Conservation (phyloP, 2,113 vertebrate species). For the Neolamprologus kungweensis region DNA sequence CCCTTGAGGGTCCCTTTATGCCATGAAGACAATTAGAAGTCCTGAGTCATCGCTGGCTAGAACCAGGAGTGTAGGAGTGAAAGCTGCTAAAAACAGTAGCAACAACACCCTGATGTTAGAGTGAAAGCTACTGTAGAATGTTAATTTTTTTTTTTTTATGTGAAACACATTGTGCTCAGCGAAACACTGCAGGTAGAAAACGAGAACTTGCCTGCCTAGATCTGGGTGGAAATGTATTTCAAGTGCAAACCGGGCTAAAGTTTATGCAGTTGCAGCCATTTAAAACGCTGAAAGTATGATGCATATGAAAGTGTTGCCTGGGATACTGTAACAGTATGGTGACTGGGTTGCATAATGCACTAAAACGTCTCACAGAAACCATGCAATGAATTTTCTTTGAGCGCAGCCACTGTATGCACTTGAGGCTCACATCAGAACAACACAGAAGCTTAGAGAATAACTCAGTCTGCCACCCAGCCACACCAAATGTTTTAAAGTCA, state of each 20-base stretch:
- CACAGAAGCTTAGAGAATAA: background rate
- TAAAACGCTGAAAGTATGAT: background rate
- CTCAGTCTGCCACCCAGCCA: background rate
- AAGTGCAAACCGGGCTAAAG: background rate
- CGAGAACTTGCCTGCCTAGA: background rate
- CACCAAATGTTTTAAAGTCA: background rate
- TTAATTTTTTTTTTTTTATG: background rate
- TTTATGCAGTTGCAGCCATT: background rate
- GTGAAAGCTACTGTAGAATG: constrained; percentile 45
- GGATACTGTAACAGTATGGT: constrained; percentile 6
- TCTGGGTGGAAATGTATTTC: background rate
- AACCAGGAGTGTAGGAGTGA: constrained; percentile 57
- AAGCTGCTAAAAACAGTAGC: constrained; percentile 55
- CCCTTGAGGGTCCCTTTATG: constrained; percentile 39
- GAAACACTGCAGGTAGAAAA: background rate
- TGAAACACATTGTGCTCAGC: background rate
- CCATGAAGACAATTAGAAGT: constrained; percentile 56
- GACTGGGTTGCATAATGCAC: background rate
- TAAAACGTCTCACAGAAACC: background rate
- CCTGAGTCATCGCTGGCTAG: constrained; percentile 55
- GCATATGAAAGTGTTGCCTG: constrained; percentile 1
- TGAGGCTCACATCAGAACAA: background rate
- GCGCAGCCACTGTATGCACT: background rate
- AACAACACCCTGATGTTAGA: constrained; percentile 51
- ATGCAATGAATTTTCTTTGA: background rate